Conservation (phyloP, 2,113 vertebrate species). For the Hyperoodon ampullatus region DNA sequence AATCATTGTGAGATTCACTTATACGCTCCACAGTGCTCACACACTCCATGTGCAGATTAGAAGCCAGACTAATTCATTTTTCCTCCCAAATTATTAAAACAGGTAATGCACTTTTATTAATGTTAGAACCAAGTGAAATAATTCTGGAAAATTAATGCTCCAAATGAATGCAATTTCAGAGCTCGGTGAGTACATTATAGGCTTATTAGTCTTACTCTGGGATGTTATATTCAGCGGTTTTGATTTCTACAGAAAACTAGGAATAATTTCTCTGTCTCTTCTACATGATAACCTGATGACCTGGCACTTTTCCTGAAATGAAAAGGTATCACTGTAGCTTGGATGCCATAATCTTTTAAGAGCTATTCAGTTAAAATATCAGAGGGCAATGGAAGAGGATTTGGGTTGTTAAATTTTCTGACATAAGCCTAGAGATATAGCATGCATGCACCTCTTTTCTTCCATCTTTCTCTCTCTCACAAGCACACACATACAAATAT, state of each 20-base stretch:
- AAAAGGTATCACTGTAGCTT: constrained; percentile 55
- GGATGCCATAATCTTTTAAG: constrained; percentile 40
- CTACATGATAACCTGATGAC: constrained; percentile 40
- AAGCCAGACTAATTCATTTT: constrained; percentile 78
- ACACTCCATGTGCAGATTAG: constrained; percentile 70
- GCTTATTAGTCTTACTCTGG: constrained; percentile 73
- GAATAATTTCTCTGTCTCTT: constrained; percentile 53
- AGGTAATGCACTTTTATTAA: constrained; percentile 83
- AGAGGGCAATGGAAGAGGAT: not conserved
- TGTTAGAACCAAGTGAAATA: constrained; percentile 80
- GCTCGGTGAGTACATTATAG: constrained; percentile 62
- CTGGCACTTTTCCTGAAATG: constrained; percentile 51
- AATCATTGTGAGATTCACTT: constrained; percentile 75
- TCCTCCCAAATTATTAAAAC: constrained; percentile 80
- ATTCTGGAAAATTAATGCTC: constrained; percentile 81
- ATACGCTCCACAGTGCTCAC: constrained; percentile 32
- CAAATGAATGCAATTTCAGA: constrained; percentile 81
- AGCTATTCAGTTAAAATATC: constrained; percentile 41
- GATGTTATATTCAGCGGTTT: constrained; percentile 49
- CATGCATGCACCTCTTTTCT: not conserved
- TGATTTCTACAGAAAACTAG: not conserved
- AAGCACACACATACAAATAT: not conserved
- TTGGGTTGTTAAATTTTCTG: constrained; percentile 9
- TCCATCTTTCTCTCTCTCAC: not conserved
- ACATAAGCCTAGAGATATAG: not conserved